Evolutionary conservation across 2,888 invertebrate genomes (phyloP), one percentile per base, ranked within the genome.

Genomic region (Masnerella sp.): DNA sequence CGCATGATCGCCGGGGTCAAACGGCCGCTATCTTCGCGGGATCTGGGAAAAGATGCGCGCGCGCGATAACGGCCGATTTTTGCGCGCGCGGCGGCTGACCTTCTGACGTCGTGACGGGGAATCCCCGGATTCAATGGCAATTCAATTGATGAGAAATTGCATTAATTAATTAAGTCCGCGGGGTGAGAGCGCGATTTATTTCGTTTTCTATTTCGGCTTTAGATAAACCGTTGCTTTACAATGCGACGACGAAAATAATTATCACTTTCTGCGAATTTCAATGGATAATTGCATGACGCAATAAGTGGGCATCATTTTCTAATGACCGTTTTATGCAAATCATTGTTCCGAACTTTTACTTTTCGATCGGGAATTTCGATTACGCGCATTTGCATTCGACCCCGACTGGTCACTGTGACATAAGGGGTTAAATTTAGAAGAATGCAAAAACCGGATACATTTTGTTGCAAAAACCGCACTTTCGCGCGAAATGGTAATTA

Each of bases 41-140:
- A 68, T 75, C 67, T 67, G 49, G 70, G 74, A 74, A 71, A 74
- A 70, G 74, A 75, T 71, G 47, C 51, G 59, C 67, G 62, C 42
- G 69, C 59, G 47, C 52, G 69, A 72, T 71, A 71, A 51, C 52
- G 42, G 49, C 52, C 15, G 5, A 56, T 73, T 61, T 67, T 72
- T 65, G 43, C 61, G 58, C 34, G 5, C 22, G 22, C 20, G 20
- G 38, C 8, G 49, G 58, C 34, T 67, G 65, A 67, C 67, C 72
- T 72, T 65, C 64, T 59, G 51, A 4, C 8, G 9, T 22, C 25
- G 54, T 64, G n/a, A n/a, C n/a, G n/a, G 34, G 28, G 34, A 22
- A 28, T 51, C 43, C 9, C 2, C 18, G 20, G 34, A 18, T 51
- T 64, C 11, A 58, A 58, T 62, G 12, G 20, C 5, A 38, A 61